These are phyloP conservation scores for Lepeophtheirus salmonis DNA, from an alignment of 1,140 invertebrate genomes.

Conservation along the genomic window DNA sequence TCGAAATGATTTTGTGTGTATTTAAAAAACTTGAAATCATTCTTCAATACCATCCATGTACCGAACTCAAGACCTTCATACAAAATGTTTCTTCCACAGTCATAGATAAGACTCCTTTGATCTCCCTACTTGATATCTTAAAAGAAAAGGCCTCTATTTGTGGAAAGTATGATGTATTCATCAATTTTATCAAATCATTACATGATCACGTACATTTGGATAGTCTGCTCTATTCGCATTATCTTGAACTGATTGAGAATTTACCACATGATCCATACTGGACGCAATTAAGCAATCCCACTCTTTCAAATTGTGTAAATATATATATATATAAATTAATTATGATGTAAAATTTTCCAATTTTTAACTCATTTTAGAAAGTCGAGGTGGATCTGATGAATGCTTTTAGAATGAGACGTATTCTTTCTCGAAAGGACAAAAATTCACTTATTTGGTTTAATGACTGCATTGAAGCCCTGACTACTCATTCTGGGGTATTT, in stretches of 20 bases:
- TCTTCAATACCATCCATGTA: background rate
- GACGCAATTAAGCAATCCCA: background rate
- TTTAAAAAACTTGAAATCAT: background rate
- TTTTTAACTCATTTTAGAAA: no score
- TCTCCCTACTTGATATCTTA: background rate
- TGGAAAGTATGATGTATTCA: background rate
- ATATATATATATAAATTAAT: no score
- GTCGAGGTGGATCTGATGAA: no score
- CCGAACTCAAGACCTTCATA: background rate
- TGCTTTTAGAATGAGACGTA: no score
- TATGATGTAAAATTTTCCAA: no score
- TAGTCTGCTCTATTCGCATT: background rate
- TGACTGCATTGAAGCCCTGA: no score
- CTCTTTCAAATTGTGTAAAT: no score
- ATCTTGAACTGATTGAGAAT: background rate
- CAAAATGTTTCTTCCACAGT: background rate
- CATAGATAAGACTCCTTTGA: background rate
- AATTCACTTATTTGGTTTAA: no score
- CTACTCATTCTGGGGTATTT: no score
- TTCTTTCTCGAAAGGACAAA: no score
- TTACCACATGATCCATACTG: background rate
- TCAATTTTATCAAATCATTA: background rate
- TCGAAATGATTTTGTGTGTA: background rate
- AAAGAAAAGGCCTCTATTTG: background rate
- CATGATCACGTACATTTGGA: background rate